Percentiles rank a stretch among this genome's conserved stretches.
phyloP scores from a whole-genome alignment of 2,888 invertebrate species.

The Lasioglossum malachurum region DNA sequence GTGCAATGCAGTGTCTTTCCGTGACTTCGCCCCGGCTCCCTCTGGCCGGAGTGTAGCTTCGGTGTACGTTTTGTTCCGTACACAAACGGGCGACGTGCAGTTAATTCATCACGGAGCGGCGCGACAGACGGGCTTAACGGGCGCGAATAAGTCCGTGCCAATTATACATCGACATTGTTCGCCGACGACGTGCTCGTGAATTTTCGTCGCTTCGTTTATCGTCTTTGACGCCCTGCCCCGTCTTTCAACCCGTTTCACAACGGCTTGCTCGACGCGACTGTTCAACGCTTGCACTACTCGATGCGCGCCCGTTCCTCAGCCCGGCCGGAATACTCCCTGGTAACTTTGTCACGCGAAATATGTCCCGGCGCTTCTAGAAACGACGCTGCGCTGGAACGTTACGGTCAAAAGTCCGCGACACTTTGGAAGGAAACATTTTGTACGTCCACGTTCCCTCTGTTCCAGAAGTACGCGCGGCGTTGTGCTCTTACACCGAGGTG shows the following conservation, averaged over 20 bases:
- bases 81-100: not conserved
- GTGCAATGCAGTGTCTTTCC: constrained; percentile 18
- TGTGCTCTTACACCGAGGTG: not conserved
- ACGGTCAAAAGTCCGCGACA: not conserved
- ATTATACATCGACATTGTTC: constrained; percentile 47
- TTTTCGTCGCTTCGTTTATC: constrained; percentile 14
- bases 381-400: too few relatives aligned
- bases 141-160: constrained; percentile 15
- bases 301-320: not conserved
- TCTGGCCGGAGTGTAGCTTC: not conserved
- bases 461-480: not conserved
- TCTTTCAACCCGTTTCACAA: not conserved
- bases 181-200: not conserved
- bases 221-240: not conserved
- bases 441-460: not conserved
- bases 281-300: constrained; percentile 36
- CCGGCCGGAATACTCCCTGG: not conserved
- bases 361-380: not conserved
- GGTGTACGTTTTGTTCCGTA: constrained; percentile 3
- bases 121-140: not conserved
- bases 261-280: not conserved
- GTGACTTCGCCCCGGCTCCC: not conserved
- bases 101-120: constrained; percentile 27
- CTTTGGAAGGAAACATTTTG: not conserved
- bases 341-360: constrained; percentile 16